Evolutionary conservation across 2,797 vertebrate genomes (phyloP).

Genomic region (Tokudaia muenninki): DNA sequence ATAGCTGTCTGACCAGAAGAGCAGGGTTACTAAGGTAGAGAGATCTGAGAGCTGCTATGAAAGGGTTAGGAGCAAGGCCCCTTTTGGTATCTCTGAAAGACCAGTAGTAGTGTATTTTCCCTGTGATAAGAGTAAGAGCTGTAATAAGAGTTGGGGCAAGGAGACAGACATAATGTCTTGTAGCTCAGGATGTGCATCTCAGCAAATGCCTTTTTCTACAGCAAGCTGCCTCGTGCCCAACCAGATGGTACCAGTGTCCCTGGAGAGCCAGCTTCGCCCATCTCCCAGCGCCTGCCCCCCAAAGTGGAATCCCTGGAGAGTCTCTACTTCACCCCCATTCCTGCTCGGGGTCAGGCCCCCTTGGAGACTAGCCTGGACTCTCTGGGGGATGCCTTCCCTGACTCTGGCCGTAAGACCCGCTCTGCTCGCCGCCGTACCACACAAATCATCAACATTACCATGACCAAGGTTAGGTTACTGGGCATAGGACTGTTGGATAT

Average conservation of each 20-base stretch:
- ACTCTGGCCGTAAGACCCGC: constrained; percentile 89
- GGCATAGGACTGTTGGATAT: neutral
- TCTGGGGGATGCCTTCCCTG: constrained; percentile 84
- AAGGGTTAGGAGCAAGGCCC: neutral
- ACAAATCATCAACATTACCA: constrained; percentile 95
- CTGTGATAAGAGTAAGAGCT: neutral
- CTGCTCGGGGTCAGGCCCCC: constrained; percentile 81
- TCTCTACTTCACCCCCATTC: constrained; percentile 95
- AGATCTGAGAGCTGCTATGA: neutral
- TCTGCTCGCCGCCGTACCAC: constrained; percentile 93
- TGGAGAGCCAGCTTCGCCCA: constrained; percentile 88
- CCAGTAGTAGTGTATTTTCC: neutral
- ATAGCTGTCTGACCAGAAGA: neutral
- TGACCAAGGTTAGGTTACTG: constrained; percentile 93
- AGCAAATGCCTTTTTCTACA: constrained; percentile 72
- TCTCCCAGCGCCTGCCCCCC: constrained; percentile 86
- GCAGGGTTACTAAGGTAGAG: neutral
- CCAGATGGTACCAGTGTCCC: constrained; percentile 87
- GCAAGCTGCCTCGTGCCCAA: constrained; percentile 86
- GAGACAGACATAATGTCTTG: neutral
- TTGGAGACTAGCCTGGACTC: constrained; percentile 88
- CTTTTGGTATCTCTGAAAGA: neutral
- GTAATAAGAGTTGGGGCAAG: neutral
- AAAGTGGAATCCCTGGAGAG: constrained; percentile 93
- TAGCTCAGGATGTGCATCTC: neutral